Base-by-base conservation (phyloP, 2,797 vertebrate genomes). In the Spatula clypeata region DNA sequence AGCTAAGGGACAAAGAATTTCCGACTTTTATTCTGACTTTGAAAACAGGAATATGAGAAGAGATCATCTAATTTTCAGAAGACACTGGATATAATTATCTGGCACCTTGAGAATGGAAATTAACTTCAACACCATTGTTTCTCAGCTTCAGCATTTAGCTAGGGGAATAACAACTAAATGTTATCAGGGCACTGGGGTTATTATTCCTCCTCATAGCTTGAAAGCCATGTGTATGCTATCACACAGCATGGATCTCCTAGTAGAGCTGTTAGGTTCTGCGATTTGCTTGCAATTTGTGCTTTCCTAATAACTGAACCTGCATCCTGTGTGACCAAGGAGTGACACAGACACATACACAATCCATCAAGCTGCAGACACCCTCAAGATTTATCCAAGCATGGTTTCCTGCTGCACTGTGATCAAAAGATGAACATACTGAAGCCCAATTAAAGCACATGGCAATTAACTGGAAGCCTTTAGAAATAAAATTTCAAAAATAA, bases 401-500 rank as follows among this genome's bases (percentile, higher is more conserved):
- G 16, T 61, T 87, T 92, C 45, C 58, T 75, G 47, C 45, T 93
- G 32, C 83, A 79, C 72, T 93, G 61, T 81, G 87, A 96, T 96
- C 90, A 97, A 95, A 95, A 86, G 77, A 90, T 49, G 55, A 93
- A 71, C 86, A 87, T 54, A 36, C 44, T 1, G 4, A 73, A 90
- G 36, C 44, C 85, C 77, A 96, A 84, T 94, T 96, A 96, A 94
- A 91, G 73, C 40, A 36, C 44, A 70, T 26, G 61, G 45, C 40
- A 96, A 95, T 97, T 97, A 92, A 96, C 42, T 85, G 71, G 53
- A 95, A 94, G 77, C 32, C 70, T 88, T 92, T 84, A 88, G 93
- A 96, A 97, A 96, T 82, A 86, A 97, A 95, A 90, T 74, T 95
- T 97, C 69, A 93, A 94, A 95, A 96, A 93, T 94, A 95, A 95